Percentiles rank a stretch among this genome's conserved stretches.
These are phyloP conservation scores for Acipenser oxyrinchus DNA, from an alignment of 2,797 vertebrate genomes.

Conservation along the genomic window DNA sequence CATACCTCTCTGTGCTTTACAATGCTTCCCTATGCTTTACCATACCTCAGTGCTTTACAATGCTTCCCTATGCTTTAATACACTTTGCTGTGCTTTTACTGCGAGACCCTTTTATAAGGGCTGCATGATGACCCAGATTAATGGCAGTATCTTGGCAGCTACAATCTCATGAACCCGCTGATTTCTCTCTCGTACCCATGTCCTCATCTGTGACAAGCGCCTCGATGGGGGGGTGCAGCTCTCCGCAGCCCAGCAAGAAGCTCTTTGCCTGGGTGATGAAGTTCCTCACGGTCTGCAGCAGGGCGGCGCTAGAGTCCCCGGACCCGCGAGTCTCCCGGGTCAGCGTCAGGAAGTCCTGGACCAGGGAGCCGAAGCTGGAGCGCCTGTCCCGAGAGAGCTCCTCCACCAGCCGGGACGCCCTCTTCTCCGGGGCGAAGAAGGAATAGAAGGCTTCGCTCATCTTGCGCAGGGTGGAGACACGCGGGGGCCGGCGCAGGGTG, in stretches of 20 bases:
- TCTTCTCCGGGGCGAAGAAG: conserved; percentile 74
- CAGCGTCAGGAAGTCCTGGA: conserved; percentile 67
- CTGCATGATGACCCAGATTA: too few relatives aligned
- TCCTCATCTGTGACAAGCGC: conserved; percentile 68
- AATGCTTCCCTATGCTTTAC: too few relatives aligned
- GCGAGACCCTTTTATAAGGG: too few relatives aligned
- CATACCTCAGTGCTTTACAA: too few relatives aligned
- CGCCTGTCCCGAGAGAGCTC: conserved; percentile 63
- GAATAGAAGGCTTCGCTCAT: conserved; percentile 77
- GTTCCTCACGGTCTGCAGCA: conserved; percentile 63
- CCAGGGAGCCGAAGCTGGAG: conserved; percentile 62
- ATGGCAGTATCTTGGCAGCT: too few relatives aligned
- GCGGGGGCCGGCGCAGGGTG: conserved; percentile 38
- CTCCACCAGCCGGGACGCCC: conserved; percentile 59
- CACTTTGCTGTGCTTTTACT: too few relatives aligned
- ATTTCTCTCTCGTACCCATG: conserved; percentile 52
- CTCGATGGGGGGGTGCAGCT: conserved; percentile 69
- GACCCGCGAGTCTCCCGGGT: conserved; percentile 40
- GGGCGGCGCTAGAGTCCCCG: conserved; percentile 37
- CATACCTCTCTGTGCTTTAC: too few relatives aligned
- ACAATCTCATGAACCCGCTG: too few relatives aligned
- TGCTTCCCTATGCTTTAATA: too few relatives aligned
- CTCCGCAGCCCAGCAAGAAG: conserved; percentile 61
- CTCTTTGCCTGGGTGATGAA: conserved; percentile 70
- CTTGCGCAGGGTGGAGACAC: conserved; percentile 55